phyloP scores from a whole-genome alignment of 2,113 vertebrate species.

The Sceloporus undulatus region DNA sequence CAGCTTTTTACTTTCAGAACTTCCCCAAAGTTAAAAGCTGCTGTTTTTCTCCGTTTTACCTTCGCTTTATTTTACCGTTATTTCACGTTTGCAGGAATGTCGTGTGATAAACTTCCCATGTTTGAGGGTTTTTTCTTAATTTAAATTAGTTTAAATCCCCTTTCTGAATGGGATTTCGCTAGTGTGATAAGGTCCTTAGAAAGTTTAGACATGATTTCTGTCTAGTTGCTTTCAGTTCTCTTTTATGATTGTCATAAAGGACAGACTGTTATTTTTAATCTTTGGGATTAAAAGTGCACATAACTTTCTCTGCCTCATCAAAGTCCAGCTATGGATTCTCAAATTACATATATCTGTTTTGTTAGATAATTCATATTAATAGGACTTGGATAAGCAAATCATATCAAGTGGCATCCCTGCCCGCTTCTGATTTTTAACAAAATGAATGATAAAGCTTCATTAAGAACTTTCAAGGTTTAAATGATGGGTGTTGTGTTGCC shows the following conservation, averaged over 20 bases:
- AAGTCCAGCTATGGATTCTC: conserved; percentile 55
- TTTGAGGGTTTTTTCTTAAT: no score
- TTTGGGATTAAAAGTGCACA: neutral
- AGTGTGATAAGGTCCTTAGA: neutral
- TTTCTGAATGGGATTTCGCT: no score
- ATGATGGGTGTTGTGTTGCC: neutral
- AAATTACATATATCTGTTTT: conserved; percentile 65
- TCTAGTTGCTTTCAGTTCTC: conserved; percentile 66
- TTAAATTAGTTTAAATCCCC: no score
- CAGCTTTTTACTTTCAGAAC: no score
- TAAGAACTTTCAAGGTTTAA: conserved; percentile 46
- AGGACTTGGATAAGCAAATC: conserved; percentile 56
- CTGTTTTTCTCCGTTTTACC: no score
- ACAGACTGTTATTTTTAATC: conserved; percentile 70
- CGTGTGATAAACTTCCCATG: no score
- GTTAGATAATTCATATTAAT: conserved; percentile 51
- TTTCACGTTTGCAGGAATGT: no score
- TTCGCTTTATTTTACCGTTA: no score
- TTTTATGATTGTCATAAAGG: conserved; percentile 64
- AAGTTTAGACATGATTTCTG: conserved; percentile 57
- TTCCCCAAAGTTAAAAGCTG: no score
- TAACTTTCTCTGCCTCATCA: conserved; percentile 59
- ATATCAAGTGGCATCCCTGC: conserved; percentile 31
- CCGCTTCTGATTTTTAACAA: conserved; percentile 7
- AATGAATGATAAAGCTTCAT: conserved; percentile 27